A percentile compares a stretch with the other conserved stretches of the same genome.
phyloP scores from a whole-genome alignment of 2,888 invertebrate genomes.

The Malachius bipustulatus region DNA sequence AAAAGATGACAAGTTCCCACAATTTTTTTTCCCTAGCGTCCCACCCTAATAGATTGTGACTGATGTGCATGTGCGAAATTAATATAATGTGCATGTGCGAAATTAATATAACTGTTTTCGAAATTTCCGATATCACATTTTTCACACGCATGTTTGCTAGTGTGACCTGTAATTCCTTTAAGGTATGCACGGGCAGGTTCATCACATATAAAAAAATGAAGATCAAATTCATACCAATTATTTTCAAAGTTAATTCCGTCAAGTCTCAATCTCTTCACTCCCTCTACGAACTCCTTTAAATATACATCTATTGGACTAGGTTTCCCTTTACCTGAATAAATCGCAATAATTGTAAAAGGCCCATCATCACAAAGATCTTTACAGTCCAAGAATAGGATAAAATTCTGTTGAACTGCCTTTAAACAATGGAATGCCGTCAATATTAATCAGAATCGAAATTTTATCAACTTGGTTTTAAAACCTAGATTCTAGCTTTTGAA shows the following conservation, averaged over 20 bases:
- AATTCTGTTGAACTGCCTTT: slow-evolving; percentile 14
- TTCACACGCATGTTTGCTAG: slow-evolving; percentile 15
- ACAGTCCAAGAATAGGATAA: slow-evolving; percentile 15
- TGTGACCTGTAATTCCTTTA: slow-evolving; percentile 15
- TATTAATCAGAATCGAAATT: slow-evolving; percentile 15
- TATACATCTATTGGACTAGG: slow-evolving; percentile 11
- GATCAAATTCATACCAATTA: slow-evolving; percentile 10
- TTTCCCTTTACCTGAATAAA: slow-evolving; percentile 14
- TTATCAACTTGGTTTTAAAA: slow-evolving; percentile 7
- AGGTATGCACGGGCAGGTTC: slow-evolving; percentile 15
- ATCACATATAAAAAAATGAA: slow-evolving; percentile 15
- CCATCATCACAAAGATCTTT: slow-evolving; percentile 10
- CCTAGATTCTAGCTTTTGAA: slow-evolving; percentile 10
- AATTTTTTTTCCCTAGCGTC: no score
- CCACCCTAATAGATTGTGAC: no score
- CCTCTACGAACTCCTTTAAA: slow-evolving; percentile 13
- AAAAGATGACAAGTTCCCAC: no score
- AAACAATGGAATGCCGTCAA: slow-evolving; percentile 17
- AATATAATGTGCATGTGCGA: background rate
- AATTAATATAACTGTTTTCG: slow-evolving; percentile 8
- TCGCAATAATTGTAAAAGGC: slow-evolving; percentile 14
- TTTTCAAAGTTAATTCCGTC: slow-evolving; percentile 6
- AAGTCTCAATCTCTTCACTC: slow-evolving; percentile 9
- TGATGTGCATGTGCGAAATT: no score
- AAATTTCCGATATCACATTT: slow-evolving; percentile 13